Conservation (phyloP, 2,797 vertebrate genomes). For the Buphagus erythrorhynchus region DNA sequence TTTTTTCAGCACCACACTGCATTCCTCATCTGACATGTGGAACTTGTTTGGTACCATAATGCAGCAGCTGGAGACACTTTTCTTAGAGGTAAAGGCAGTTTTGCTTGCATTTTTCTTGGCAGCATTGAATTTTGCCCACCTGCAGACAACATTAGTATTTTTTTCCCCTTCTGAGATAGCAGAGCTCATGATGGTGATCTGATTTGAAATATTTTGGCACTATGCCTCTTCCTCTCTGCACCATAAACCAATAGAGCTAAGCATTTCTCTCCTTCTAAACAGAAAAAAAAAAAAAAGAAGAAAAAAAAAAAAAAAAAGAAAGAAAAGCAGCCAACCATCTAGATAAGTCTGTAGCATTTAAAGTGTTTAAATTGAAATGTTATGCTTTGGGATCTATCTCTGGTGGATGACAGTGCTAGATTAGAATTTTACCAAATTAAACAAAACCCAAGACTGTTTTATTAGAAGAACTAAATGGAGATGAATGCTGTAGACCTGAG, state of each 20-base stretch:
- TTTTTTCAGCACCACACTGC: conserved; percentile 4
- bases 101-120: conserved; percentile 60
- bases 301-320: not conserved
- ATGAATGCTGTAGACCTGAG: not conserved
- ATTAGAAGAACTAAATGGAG: not conserved
- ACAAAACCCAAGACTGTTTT: not conserved
- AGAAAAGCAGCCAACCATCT: not conserved
- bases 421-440: conserved; percentile 10
- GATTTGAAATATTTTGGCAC: conserved; percentile 38
- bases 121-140: conserved; percentile 54
- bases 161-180: not conserved
- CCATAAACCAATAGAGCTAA: not conserved
- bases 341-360: not conserved
- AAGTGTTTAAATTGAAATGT: not conserved
- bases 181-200: conserved; percentile 22
- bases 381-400: not conserved
- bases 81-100: conserved; percentile 37
- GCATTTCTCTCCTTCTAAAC: not conserved
- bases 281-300: not conserved
- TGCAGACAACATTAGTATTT: conserved; percentile 32
- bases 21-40: conserved; percentile 52
- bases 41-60: conserved; percentile 54
- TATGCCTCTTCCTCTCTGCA: not conserved
- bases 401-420: not conserved
- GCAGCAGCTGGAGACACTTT: conserved; percentile 58